A percentile compares a stretch with the other conserved stretches of the same genome.
Evolutionary conservation across 2,797 vertebrate genomes (phyloP).

Genomic region (Squalus acanthias): DNA sequence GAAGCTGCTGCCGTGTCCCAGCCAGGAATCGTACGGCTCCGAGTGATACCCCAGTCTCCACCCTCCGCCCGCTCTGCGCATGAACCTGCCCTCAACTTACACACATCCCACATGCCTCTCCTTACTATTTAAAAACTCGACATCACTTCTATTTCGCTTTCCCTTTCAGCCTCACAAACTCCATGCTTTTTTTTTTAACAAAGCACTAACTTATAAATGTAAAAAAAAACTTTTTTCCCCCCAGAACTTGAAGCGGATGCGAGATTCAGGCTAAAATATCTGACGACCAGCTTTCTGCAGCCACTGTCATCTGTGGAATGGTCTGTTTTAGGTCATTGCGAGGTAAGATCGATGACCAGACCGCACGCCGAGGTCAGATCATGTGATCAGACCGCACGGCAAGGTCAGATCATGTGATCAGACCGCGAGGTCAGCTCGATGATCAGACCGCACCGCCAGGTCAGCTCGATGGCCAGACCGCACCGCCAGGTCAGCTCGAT

Average conservation of each 20-base stretch:
- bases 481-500: too few species aligned
- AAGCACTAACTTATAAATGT: neutral
- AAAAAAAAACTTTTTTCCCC: neutral
- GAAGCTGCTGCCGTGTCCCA: neutral
- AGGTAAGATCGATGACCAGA: too few species aligned
- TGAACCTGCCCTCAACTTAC: neutral
- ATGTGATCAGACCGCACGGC: too few species aligned
- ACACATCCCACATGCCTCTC: neutral
- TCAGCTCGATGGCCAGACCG: too few species aligned
- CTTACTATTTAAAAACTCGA: neutral
- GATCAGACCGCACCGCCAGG: too few species aligned
- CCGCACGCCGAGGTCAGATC: too few species aligned
- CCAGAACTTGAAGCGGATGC: neutral
- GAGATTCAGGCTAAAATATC: neutral
- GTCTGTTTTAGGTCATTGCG: neutral
- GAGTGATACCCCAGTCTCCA: neutral
- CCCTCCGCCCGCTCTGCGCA: neutral
- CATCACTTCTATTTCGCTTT: neutral
- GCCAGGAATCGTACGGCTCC: too few species aligned
- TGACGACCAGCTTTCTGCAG: neutral
- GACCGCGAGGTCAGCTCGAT: too few species aligned
- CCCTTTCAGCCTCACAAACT: too few species aligned
- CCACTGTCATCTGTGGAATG: neutral
- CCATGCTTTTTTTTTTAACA: neutral
- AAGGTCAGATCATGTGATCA: too few species aligned